Percentiles rank a stretch among this genome's conserved stretches.
Conservation (phyloP, 2,888 invertebrate genomes). For the Protonemura montana region DNA sequence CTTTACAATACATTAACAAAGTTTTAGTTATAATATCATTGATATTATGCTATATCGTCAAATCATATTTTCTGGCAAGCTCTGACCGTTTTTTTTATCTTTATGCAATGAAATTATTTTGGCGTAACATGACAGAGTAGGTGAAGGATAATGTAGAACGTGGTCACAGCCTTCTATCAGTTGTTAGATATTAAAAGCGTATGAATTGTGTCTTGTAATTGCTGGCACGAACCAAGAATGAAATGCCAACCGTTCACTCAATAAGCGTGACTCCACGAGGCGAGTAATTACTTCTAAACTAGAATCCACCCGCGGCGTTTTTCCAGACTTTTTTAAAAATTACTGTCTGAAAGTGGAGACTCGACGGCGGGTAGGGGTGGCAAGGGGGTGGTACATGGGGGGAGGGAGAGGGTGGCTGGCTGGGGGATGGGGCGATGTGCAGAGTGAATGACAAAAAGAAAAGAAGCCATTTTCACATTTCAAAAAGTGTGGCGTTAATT, state of each 20-base stretch:
- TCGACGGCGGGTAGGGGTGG: neutral
- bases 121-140: too few relatives aligned
- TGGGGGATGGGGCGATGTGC: neutral
- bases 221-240: neutral
- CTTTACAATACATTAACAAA: too few relatives aligned
- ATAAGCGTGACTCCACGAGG: neutral
- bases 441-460: constrained; percentile 26
- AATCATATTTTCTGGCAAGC: too few relatives aligned
- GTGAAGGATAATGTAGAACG: too few relatives aligned
- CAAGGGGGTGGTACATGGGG: neutral
- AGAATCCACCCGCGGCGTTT: neutral
- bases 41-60: too few relatives aligned
- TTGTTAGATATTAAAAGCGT: too few relatives aligned
- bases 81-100: too few relatives aligned
- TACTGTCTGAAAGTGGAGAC: neutral
- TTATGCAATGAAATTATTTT: too few relatives aligned
- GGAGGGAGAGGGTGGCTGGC: neutral
- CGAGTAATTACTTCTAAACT: neutral
- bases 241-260: neutral
- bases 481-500: constrained; percentile 23
- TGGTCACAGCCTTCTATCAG: too few relatives aligned
- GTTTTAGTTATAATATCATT: too few relatives aligned
- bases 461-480: constrained; percentile 37
- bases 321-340: neutral
- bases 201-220: too few relatives aligned